Evolutionary conservation across 1,140 invertebrate species (phyloP), one percentile per base, ranked within the genome.

Genomic region (Philopotamus ludificatus): DNA sequence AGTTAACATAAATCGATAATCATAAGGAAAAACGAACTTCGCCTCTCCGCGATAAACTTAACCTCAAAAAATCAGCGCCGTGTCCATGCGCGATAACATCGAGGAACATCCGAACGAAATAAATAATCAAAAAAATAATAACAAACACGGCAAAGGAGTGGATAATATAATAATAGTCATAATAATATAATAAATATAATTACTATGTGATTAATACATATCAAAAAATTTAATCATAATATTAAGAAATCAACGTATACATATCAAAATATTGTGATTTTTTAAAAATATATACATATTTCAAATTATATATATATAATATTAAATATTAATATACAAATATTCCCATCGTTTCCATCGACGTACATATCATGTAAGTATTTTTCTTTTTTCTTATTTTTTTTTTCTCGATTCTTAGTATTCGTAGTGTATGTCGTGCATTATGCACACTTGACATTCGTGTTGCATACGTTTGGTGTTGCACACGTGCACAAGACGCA

Each of bases 101-200:
- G n/a, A n/a, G n/a, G n/a, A n/a, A n/a, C n/a, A n/a, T n/a, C n/a
- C n/a, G n/a, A n/a, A n/a, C n/a, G n/a, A 15, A n/a, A 20, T 20
- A 47, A 47, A 20, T 47, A 4, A 20, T 20, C 20, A 47, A 58
- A 22, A 54, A 16, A 34, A 7, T 34, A 7, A 34, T 34, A 34
- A 34, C 28, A 34, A n/a, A 39, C 21, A 65, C 54, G 22, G 63
- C 54, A 59, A 63, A 58, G 63, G 63, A 65, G 63, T 65, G 63
- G 54, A n/a, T 58, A 49, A 23, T 49, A 21, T 50, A 15, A 47
- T 15, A 47, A 47, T 15, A 50, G 12, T 23, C n/a, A 51, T 26
- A 51, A 20, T 25, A 10, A 26, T 55, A 55, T 55, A 25, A 28
- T 21, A 34, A 22, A 47, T 47, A 25, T 25, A 21, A 16, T 47